A percentile compares a stretch with the other conserved stretches of the same genome.
Evolutionary conservation across 1,140 invertebrate species (phyloP).

Genomic region (Pogonomyrmex barbatus): DNA sequence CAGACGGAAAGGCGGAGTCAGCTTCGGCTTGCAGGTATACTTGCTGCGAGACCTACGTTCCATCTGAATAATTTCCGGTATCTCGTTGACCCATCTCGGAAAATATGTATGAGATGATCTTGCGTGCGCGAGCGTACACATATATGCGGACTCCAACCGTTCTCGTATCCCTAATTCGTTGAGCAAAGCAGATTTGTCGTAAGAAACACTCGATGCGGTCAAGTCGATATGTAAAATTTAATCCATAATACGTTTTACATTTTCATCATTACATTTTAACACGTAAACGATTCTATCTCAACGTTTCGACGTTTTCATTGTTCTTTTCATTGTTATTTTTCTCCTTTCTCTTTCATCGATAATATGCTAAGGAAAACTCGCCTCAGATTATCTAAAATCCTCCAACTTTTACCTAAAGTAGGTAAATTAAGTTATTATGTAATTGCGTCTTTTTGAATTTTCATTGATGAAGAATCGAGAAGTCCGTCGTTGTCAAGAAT

Average conservation of each 20-base stretch:
- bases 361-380: background rate
- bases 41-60: slow-evolving; percentile 52
- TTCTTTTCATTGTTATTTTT: background rate
- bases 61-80: slow-evolving; percentile 77
- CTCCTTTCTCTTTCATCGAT: background rate
- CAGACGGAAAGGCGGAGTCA: slow-evolving; percentile 35
- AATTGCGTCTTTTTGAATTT: slow-evolving; percentile 24
- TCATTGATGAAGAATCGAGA: background rate
- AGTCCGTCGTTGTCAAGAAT: slow-evolving; percentile 35
- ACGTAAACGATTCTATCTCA: background rate
- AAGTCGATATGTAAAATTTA: background rate
- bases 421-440: background rate
- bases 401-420: background rate
- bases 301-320: background rate
- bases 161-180: background rate
- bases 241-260: background rate
- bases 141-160: background rate
- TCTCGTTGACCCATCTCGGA: slow-evolving; percentile 76
- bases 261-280: background rate
- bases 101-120: slow-evolving; percentile 67
- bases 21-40: background rate
- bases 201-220: background rate
- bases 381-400: background rate
- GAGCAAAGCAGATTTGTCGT: background rate
- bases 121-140: background rate